Evolutionary conservation across 2,113 vertebrate species (phyloP), one percentile per base, ranked within the genome.

Genomic region (Zosterops borbonicus): DNA sequence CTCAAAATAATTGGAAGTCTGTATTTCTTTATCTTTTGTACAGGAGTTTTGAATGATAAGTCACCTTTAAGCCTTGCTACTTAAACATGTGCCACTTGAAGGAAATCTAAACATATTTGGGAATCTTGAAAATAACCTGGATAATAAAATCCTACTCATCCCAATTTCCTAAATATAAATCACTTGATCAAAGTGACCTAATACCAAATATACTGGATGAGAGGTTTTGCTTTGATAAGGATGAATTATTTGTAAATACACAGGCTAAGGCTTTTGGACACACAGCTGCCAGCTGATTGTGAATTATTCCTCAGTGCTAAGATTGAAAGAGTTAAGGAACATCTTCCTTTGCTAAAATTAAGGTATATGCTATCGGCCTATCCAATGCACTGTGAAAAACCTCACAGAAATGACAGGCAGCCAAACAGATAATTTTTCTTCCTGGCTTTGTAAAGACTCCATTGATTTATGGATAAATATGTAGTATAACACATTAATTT

Each of bases 391-490:
- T 65, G 14, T 23, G 29, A 42, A 77, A 70, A 63, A 82, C 58
- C 28, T 53, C 42, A 64, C 33, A 52, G 74, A 89, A 95, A 79
- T 49, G 9, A 71, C 2, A 67, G 33, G 27, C 44, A 87, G 76
- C 5, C 49, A 89, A 68, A 69, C 7, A 84, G 67, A 33, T 5
- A 14, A 37, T 56, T 79, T 91, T 89, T 91, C 17, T 12, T 83
- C 81, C 58, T 82, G 49, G 25, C 44, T 89, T 70, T 81, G 14
- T 84, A 73, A 89, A 74, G 49, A 84, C 49, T 68, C 24, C 29
- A 64, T 56, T 88, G 60, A 92, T 86, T 95, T 86, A 77, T 41
- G 5, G 64, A 87, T 71, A 93, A 95, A 83, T 27, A 63, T 55
- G 78, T 93, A 92, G 86, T 44, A 49, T 53, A 81, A 46, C 0